phyloP scores from a whole-genome alignment of 2,888 invertebrate species.

The Caenorhabditis sp. region DNA sequence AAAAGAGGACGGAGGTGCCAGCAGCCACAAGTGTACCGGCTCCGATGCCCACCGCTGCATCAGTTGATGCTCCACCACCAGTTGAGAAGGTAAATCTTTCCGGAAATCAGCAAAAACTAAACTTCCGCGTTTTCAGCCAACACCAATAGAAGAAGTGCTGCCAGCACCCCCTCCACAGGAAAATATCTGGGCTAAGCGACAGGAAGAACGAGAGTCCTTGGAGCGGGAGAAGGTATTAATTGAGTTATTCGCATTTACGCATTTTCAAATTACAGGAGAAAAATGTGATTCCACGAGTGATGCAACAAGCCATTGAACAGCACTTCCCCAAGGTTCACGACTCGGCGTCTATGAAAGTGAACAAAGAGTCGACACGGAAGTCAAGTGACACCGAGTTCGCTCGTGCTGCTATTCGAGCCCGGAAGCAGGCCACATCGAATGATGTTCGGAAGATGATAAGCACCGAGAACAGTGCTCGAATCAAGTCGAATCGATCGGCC shows the following conservation, averaged over 20 bases:
- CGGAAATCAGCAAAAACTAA: neutral
- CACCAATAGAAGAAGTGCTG: conserved; percentile 37
- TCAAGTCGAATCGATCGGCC: conserved; percentile 2
- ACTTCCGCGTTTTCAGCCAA: neutral
- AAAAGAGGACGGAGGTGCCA: conserved; percentile 3
- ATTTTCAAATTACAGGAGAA: conserved; percentile 42
- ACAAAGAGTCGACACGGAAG: conserved; percentile 65
- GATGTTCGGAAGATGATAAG: conserved; percentile 59
- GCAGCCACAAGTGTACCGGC: neutral
- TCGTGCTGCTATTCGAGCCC: conserved; percentile 62
- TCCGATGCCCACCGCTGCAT: neutral
- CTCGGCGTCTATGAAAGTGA: conserved; percentile 59
- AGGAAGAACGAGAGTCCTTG: conserved; percentile 71
- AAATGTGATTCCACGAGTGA: conserved; percentile 38
- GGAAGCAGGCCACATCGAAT: conserved; percentile 60
- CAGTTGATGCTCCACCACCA: neutral
- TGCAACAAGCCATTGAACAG: conserved; percentile 65
- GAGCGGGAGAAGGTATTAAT: conserved; percentile 65
- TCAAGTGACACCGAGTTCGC: conserved; percentile 64
- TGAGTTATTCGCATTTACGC: neutral
- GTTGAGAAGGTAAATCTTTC: conserved; percentile 7
- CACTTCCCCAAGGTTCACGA: conserved; percentile 68
- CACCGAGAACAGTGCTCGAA: conserved; percentile 2
- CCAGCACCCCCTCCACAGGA: conserved; percentile 63
- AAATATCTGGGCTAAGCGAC: conserved; percentile 77